Evolutionary conservation across 2,797 vertebrate genomes (phyloP).

Genomic region (Chiroxiphia lanceolata): DNA sequence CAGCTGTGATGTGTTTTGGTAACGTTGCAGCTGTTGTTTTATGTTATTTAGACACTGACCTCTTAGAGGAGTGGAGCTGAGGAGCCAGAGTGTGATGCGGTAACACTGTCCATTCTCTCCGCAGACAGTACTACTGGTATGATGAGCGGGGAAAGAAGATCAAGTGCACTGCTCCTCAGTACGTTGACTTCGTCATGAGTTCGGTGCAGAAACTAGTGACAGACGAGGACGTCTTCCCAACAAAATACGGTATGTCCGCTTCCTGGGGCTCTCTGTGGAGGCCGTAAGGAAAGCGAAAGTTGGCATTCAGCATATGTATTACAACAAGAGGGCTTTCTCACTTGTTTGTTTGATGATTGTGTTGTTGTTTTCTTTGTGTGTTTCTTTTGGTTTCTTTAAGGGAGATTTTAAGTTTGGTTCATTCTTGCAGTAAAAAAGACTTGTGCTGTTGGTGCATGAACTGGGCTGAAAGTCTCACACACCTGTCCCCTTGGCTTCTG

Average conservation of each 20-base stretch:
- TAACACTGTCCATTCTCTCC: slow-evolving; percentile 24
- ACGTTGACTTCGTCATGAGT: slow-evolving; percentile 98
- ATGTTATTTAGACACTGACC: background rate
- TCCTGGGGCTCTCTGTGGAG: background rate
- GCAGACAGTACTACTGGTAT: slow-evolving; percentile 98
- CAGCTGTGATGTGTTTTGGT: background rate
- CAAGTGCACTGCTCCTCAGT: slow-evolving; percentile 98
- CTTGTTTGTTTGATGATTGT: background rate
- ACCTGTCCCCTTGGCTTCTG: background rate
- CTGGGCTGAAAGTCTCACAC: background rate
- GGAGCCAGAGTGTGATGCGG: background rate
- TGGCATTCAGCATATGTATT: background rate
- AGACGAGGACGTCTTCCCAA: slow-evolving; percentile 97
- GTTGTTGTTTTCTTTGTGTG: background rate
- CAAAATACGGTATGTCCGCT: slow-evolving; percentile 89
- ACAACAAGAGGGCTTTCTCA: background rate
- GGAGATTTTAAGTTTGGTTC: background rate
- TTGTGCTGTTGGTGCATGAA: background rate
- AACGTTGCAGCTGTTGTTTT: background rate
- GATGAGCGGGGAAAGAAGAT: slow-evolving; percentile 98
- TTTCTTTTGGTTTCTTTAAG: background rate
- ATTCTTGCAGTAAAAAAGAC: background rate
- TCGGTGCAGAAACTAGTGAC: slow-evolving; percentile 98
- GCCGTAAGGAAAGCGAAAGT: background rate
- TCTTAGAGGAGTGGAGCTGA: background rate